A percentile compares a stretch with the other conserved stretches of the same genome.
Conservation (phyloP, 2,113 vertebrate genomes). For the Carassius auratus region DNA sequence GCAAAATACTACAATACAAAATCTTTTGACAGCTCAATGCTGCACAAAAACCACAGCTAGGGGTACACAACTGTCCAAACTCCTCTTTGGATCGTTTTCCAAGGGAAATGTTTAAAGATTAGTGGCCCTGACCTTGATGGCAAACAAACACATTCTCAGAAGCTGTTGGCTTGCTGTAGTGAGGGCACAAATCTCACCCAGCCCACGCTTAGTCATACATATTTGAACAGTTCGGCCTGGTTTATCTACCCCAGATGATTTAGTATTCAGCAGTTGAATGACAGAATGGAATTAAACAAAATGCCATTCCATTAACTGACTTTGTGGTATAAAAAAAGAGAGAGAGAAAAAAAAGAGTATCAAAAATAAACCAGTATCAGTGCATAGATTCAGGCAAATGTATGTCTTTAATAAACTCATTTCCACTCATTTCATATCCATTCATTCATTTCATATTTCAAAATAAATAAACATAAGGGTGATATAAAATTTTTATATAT, state of each 20-base stretch:
- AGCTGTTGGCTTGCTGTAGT: not conserved
- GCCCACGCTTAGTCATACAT: not conserved
- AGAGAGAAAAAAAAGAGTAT: no score
- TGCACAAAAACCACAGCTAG: not conserved
- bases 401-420: not conserved
- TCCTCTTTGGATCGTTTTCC: conserved; percentile 51
- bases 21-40: not conserved
- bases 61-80: conserved; percentile 35
- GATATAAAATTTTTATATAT: no score
- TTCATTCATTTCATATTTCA: no score
- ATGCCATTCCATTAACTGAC: not conserved
- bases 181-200: conserved; percentile 5
- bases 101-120: conserved; percentile 61
- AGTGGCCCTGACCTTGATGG: conserved; percentile 63
- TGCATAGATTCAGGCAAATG: not conserved
- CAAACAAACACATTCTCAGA: conserved; percentile 31
- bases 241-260: not conserved
- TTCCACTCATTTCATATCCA: no score
- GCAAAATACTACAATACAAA: not conserved
- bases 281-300: not conserved
- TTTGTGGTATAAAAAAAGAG: no score
- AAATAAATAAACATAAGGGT: not conserved
- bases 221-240: conserved; percentile 4
- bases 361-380: no score
- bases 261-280: not conserved